Conservation (phyloP, 2,888 invertebrate genomes). For the Nematopogon swammerdamellus region DNA sequence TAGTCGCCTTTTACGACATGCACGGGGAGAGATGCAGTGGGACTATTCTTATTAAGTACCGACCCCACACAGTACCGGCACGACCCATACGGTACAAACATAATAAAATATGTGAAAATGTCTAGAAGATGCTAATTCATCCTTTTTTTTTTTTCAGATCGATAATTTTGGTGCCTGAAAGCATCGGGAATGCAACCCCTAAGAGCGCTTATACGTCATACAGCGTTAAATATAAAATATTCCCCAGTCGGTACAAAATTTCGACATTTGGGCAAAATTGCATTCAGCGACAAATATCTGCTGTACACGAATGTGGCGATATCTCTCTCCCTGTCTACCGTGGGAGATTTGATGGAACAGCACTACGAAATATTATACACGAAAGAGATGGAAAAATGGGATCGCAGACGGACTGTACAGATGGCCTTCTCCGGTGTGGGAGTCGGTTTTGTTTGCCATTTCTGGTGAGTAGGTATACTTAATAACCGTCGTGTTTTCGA, state of each 20-base stretch:
- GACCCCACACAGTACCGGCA: too few relatives aligned
- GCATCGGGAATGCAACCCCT: neutral
- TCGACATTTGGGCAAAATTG: conserved; percentile 13
- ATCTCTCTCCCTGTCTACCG: conserved; percentile 70
- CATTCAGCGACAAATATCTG: conserved; percentile 64
- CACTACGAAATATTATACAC: conserved; percentile 67
- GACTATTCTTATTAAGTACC: too few relatives aligned
- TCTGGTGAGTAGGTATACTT: too few relatives aligned
- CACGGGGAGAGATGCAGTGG: too few relatives aligned
- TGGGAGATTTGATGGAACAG: conserved; percentile 80
- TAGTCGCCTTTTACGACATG: too few relatives aligned
- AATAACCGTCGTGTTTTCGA: too few relatives aligned
- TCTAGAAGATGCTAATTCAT: too few relatives aligned
- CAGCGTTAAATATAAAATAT: neutral
- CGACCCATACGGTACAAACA: too few relatives aligned
- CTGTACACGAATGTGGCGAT: conserved; percentile 77
- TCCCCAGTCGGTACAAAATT: neutral
- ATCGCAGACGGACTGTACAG: conserved; percentile 61
- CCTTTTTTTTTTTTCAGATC: too few relatives aligned
- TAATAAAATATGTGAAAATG: too few relatives aligned
- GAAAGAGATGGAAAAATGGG: conserved; percentile 54
- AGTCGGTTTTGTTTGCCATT: conserved; percentile 78
- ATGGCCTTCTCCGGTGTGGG: conserved; percentile 77
- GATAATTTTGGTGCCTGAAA: too few relatives aligned
- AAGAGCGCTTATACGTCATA: neutral